phyloP scores from a whole-genome alignment of 2,113 vertebrate genomes.

The Chionis minor region DNA sequence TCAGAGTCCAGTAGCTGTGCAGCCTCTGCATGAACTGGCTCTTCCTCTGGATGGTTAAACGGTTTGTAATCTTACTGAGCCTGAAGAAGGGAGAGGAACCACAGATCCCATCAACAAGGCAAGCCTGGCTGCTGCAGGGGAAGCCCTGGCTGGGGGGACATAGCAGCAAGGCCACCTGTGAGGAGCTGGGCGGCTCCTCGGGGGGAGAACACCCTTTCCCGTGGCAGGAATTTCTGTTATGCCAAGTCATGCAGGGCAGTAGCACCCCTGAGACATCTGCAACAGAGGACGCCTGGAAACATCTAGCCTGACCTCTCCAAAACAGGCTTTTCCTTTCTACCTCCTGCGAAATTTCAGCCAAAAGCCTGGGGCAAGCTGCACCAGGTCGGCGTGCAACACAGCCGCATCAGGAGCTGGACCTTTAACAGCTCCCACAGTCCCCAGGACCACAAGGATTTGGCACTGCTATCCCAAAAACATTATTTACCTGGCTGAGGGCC shows the following conservation, averaged over 20 bases:
- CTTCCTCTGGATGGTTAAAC: conserved; percentile 94
- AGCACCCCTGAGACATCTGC: not conserved
- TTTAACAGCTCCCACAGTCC: not conserved
- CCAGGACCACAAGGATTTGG: accelerated
- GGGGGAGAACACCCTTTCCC: not conserved
- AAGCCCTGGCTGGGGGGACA: not conserved
- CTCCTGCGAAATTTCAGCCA: not conserved
- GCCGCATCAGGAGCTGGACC: accelerated
- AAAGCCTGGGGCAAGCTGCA: not conserved
- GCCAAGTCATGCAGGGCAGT: not conserved
- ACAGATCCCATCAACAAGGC: not conserved
- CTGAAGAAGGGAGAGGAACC: conserved; percentile 68
- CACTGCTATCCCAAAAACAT: not conserved
- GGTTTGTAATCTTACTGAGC: conserved; percentile 96
- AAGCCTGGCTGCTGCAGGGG: not conserved
- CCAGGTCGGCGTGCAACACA: not conserved
- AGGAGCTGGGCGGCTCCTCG: not conserved
- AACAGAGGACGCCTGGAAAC: not conserved
- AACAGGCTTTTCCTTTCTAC: not conserved
- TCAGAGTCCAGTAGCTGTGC: conserved; percentile 98
- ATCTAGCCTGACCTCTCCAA: not conserved
- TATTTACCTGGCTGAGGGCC: not conserved
- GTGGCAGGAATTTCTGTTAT: not conserved
- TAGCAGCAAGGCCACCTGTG: not conserved
- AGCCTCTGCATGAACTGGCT: conserved; percentile 99